A percentile compares a stretch with the other conserved stretches of the same genome.
Conservation (phyloP, 1,140 invertebrate species). For the Chironomus tepperi region DNA sequence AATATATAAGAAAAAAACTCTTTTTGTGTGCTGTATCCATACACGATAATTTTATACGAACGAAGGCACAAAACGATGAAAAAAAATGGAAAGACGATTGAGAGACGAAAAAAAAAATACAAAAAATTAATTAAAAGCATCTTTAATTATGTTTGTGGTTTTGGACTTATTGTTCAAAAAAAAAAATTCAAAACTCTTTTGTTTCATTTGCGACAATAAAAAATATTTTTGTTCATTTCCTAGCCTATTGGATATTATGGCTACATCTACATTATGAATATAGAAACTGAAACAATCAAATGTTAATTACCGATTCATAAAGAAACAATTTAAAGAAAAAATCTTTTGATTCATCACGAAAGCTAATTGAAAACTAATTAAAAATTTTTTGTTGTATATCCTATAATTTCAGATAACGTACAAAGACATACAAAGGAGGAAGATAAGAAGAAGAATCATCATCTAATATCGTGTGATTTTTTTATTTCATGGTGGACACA, state of each 20-base stretch:
- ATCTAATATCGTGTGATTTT: too few species aligned
- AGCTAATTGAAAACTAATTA: slow-evolving; percentile 9
- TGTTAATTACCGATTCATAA: background rate
- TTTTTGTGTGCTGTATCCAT: too few species aligned
- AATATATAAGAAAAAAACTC: too few species aligned
- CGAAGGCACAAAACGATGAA: too few species aligned
- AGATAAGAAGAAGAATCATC: background rate
- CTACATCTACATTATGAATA: background rate
- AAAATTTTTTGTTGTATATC: background rate
- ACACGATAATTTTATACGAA: too few species aligned
- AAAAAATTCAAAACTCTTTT: background rate
- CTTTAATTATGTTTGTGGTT: slow-evolving; percentile 14
- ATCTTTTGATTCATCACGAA: background rate
- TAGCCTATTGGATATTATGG: background rate
- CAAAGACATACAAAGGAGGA: background rate
- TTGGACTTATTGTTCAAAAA: slow-evolving; percentile 2
- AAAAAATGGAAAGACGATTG: too few species aligned
- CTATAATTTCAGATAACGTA: background rate
- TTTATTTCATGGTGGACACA: too few species aligned
- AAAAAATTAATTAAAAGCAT: slow-evolving; percentile 15
- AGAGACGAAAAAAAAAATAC: too few species aligned
- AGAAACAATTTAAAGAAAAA: too few species aligned
- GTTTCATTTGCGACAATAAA: background rate
- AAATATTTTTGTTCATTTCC: too few species aligned
- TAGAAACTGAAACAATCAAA: slow-evolving; percentile 4